These are phyloP conservation scores for Lingula anatina DNA, from an alignment of 2,888 invertebrate species.

Conservation along the genomic window DNA sequence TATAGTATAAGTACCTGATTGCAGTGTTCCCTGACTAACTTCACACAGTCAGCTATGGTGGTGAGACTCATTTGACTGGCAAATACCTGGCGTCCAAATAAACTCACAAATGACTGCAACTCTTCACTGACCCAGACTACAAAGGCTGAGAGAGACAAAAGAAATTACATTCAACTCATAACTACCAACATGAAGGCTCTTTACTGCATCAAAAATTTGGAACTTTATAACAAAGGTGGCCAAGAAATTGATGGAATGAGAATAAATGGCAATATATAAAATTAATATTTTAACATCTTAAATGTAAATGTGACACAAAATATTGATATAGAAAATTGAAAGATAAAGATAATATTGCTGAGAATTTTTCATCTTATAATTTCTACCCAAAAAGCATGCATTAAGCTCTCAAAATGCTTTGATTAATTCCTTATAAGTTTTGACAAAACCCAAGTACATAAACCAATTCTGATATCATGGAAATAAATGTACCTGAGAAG, in stretches of 20 bases:
- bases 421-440: too few species aligned
- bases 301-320: too few species aligned
- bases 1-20: conserved; percentile 55
- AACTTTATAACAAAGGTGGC: background rate
- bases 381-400: too few species aligned
- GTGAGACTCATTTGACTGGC: conserved; percentile 81
- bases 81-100: conserved; percentile 66
- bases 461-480: too few species aligned
- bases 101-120: conserved; percentile 50
- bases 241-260: background rate
- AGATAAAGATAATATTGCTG: too few species aligned
- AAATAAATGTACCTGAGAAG: conserved; percentile 65
- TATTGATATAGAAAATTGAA: too few species aligned
- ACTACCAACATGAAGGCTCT: background rate
- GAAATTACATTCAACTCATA: background rate
- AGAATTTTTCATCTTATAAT: too few species aligned
- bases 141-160: conserved; percentile 60
- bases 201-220: background rate
- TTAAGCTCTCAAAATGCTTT: too few species aligned
- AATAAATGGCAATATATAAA: too few species aligned
- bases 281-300: too few species aligned
- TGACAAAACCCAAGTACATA: too few species aligned
- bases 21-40: conserved; percentile 72
- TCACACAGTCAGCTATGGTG: conserved; percentile 79
- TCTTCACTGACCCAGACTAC: conserved; percentile 80